Evolutionary conservation across 2,113 vertebrate species (phyloP).

Genomic region (Notiomystis cincta): DNA sequence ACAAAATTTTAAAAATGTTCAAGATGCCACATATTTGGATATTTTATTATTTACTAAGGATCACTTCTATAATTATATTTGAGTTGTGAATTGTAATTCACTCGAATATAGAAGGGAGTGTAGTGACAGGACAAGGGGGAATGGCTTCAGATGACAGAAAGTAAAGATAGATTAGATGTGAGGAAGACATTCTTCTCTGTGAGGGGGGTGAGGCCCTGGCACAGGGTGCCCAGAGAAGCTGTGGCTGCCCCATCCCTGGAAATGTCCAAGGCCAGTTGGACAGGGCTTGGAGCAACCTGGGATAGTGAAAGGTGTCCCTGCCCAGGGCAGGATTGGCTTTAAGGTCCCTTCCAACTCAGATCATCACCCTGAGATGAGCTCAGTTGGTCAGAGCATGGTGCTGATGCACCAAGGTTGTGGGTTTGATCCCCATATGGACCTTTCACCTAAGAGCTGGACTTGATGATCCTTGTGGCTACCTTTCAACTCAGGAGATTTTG

Average conservation of each 20-base stretch:
- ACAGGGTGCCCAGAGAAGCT: not conserved
- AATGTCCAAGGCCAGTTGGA: not conserved
- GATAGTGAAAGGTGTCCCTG: not conserved
- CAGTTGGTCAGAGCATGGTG: not conserved
- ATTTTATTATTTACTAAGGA: not conserved
- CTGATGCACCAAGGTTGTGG: not conserved
- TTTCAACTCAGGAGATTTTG: not conserved
- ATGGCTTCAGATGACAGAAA: not conserved
- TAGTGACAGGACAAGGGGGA: not conserved
- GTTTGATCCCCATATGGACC: fast-evolving
- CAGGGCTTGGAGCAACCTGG: not conserved
- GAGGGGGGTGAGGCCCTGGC: not conserved
- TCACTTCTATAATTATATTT: not conserved
- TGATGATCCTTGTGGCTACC: not conserved
- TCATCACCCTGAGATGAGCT: not conserved
- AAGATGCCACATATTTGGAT: not conserved
- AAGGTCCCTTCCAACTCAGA: not conserved
- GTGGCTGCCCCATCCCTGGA: not conserved
- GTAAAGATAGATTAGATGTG: not conserved
- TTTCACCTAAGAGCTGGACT: not conserved
- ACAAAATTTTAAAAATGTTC: not conserved
- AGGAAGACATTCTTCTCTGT: not conserved
- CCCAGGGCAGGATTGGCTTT: not conserved
- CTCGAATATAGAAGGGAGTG: not conserved
- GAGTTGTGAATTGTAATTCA: not conserved